Evolutionary conservation across 2,888 invertebrate genomes (phyloP), one percentile per base, ranked within the genome.

Genomic region (Pogonocherus hispidulus): DNA sequence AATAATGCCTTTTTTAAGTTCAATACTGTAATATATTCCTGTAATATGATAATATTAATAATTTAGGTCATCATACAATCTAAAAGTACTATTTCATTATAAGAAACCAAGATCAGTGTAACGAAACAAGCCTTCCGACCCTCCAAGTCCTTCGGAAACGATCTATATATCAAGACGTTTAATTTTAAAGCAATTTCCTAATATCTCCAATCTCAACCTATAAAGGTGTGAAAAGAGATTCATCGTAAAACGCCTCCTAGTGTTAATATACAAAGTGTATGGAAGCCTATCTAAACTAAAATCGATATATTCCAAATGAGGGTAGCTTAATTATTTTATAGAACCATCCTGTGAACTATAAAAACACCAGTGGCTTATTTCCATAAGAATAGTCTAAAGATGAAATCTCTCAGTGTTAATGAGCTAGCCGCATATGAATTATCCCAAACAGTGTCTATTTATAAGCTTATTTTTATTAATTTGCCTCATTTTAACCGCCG

Each of bases 291-390:
- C 69, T 59, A n/a, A 47, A 27, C 47, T 27, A 59, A 46, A 37
- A 77, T 77, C 76, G 72, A 76, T 75, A 71, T 73, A 75, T 79
- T 77, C 76, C 72, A 66, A 63, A 77, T 72, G 75, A 78, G 75
- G 74, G 77, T 70, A 76, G 76, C 77, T 78, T 80, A 81, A 81
- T 80, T 81, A 80, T 80, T 78, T 79, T 78, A 79, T 72, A 76
- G 77, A 74, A 63, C 73, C 74, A 74, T 76, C 73, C 71, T 66
- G 69, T 66, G 54, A 55, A 67, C 71, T 72, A 75, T 73, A 78
- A 74, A 73, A 79, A 75, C 74, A 76, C 77, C 77, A 77, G 76
- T 74, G 75, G 76, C 78, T 71, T 74, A 81, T 81, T 80, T 80
- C 75, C 79, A 79, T 80, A 77, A 77, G 76, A 78, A 77, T 78